phyloP scores from a whole-genome alignment of 1,140 invertebrate genomes.

The Formica selysi region DNA sequence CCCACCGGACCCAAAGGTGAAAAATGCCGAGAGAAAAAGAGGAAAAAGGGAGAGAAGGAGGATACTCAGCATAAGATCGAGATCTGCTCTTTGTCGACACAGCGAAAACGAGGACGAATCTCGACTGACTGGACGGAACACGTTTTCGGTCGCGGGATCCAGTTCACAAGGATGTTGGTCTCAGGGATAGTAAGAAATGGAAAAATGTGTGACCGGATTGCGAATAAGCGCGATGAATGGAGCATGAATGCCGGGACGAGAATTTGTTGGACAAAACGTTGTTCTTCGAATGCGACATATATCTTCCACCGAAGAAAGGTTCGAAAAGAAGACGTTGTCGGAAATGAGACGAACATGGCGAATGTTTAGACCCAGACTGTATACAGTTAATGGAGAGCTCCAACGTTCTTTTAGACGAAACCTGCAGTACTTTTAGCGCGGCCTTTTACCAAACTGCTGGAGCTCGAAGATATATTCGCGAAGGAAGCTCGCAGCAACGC shows the following conservation, averaged over 20 bases:
- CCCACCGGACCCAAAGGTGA: not conserved
- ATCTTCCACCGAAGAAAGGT: conserved; percentile 24
- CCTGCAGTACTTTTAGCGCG: not conserved
- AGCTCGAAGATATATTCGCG: not conserved
- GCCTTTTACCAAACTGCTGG: not conserved
- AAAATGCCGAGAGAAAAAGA: not conserved
- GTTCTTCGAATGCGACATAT: conserved; percentile 7
- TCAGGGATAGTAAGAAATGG: not conserved
- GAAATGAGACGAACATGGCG: conserved; percentile 23
- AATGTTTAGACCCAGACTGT: not conserved
- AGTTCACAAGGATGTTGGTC: not conserved
- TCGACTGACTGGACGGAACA: not conserved
- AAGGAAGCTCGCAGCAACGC: not conserved
- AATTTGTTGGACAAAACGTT: conserved; percentile 43
- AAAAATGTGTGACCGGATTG: conserved; percentile 53
- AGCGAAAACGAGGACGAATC: conserved; percentile 18
- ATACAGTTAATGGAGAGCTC: conserved; percentile 32
- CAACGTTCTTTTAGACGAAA: conserved; percentile 21
- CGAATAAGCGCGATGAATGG: conserved; percentile 49
- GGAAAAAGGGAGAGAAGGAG: not conserved
- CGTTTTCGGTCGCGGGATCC: not conserved
- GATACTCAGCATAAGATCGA: not conserved
- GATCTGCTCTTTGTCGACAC: not conserved
- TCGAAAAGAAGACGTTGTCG: not conserved
- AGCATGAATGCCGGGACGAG: not conserved